Evolutionary conservation across 2,113 vertebrate species (phyloP).

Genomic region (Lagopus leucura): DNA sequence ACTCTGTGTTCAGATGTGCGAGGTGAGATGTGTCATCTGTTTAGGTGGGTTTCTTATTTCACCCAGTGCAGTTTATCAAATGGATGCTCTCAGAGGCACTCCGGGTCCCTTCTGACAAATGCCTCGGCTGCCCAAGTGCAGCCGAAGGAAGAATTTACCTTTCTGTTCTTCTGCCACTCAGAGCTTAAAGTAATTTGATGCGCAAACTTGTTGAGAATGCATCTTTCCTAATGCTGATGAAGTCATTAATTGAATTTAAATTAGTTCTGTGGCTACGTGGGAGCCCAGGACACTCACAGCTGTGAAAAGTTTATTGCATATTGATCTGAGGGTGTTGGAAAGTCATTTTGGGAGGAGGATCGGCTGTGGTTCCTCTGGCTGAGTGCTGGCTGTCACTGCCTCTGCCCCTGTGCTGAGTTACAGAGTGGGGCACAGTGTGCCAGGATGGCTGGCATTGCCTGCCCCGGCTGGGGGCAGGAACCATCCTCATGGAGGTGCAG

Average conservation of each 20-base stretch:
- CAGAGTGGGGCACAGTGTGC: rapidly evolving
- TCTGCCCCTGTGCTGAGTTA: neutral
- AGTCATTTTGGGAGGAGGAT: neutral
- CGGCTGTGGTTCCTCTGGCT: neutral
- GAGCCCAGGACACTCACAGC: neutral
- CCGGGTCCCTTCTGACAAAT: neutral
- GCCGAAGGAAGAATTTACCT: neutral
- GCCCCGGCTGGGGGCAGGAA: neutral
- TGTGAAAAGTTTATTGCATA: neutral
- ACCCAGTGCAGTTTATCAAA: neutral
- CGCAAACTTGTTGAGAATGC: neutral
- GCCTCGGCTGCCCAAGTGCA: neutral
- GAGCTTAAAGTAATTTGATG: neutral
- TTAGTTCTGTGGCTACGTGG: neutral
- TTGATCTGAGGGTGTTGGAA: neutral
- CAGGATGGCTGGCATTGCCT: rapidly evolving
- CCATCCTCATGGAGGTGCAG: neutral
- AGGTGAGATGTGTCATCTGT: neutral
- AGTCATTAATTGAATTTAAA: slow-evolving; percentile 18
- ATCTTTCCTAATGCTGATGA: neutral
- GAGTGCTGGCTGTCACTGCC: neutral
- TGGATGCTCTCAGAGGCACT: neutral
- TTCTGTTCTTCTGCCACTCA: neutral
- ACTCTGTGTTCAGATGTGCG: neutral
- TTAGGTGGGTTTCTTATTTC: neutral